phyloP scores from a whole-genome alignment of 2,888 invertebrate genomes.

The Panzeria rudis region DNA sequence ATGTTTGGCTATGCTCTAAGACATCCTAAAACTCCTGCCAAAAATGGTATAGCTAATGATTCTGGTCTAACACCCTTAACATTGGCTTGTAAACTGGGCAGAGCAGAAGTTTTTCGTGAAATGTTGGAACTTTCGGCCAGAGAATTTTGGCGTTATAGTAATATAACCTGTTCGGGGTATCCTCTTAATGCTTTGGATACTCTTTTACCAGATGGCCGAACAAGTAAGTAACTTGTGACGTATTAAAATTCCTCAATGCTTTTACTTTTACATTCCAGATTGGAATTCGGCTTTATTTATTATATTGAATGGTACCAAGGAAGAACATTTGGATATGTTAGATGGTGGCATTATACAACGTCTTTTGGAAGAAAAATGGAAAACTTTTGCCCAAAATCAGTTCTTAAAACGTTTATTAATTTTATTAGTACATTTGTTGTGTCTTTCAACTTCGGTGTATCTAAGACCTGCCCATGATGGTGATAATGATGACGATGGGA shows the following conservation, averaged over 20 bases:
- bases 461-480: constrained; percentile 88
- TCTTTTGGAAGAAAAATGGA: constrained; percentile 99
- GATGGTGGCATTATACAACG: constrained; percentile 99
- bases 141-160: constrained; percentile 99
- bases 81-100: constrained; percentile 97
- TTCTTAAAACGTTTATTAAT: constrained; percentile 96
- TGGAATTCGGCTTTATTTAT: constrained; percentile 99
- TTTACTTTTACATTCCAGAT: constrained; percentile 85
- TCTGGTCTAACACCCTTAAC: constrained; percentile 97
- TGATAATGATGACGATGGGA: constrained; percentile 78
- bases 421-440: constrained; percentile 92
- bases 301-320: constrained; percentile 98
- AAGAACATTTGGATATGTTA: constrained; percentile 99
- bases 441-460: constrained; percentile 95
- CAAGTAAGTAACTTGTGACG: constrained; percentile 87
- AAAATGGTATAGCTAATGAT: constrained; percentile 94
- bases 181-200: constrained; percentile 98
- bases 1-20: constrained; percentile 99
- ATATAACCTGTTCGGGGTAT: constrained; percentile 99
- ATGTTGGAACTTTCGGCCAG: constrained; percentile 97
- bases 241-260: neutral
- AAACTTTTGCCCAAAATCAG: constrained; percentile 97
- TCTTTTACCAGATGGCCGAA: constrained; percentile 95
- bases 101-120: constrained; percentile 98
- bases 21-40: constrained; percentile 96